Conservation (phyloP, 2,113 vertebrate species). For the Tragelaphus buxtoni region DNA sequence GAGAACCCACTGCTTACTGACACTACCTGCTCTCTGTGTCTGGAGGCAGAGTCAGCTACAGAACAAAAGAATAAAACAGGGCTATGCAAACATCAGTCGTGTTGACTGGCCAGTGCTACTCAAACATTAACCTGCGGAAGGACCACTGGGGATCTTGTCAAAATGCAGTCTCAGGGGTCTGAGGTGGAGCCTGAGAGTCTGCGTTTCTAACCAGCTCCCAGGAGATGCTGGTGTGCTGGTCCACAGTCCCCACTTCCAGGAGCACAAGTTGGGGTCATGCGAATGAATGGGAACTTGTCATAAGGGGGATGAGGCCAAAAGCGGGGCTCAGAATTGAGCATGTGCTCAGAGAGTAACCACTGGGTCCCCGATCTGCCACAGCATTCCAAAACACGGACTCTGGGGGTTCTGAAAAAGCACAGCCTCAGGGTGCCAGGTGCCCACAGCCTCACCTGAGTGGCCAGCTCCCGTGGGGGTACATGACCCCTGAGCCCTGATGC, state of each 20-base stretch:
- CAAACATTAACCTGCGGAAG: rapidly evolving
- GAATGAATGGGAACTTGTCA: neutral
- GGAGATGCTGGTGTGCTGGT: neutral
- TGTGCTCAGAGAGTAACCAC: neutral
- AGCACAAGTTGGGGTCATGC: neutral
- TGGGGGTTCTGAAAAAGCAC: neutral
- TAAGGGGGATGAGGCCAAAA: no score
- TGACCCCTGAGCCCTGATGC: no score
- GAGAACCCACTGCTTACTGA: neutral
- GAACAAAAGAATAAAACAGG: neutral
- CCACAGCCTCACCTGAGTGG: neutral
- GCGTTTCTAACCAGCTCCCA: neutral
- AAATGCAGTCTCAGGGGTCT: neutral
- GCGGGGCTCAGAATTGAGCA: neutral
- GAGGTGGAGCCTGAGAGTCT: neutral
- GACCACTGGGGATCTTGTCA: neutral
- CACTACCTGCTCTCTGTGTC: neutral
- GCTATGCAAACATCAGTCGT: no score
- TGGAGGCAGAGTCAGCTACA: neutral
- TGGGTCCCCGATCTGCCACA: neutral
- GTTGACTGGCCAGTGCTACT: rapidly evolving
- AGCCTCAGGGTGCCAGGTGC: neutral
- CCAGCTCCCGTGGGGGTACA: neutral
- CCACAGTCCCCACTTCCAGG: neutral
- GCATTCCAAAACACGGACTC: neutral